Evolutionary conservation across 2,888 invertebrate genomes (phyloP).

Genomic region (Polyommatus iphigenia): DNA sequence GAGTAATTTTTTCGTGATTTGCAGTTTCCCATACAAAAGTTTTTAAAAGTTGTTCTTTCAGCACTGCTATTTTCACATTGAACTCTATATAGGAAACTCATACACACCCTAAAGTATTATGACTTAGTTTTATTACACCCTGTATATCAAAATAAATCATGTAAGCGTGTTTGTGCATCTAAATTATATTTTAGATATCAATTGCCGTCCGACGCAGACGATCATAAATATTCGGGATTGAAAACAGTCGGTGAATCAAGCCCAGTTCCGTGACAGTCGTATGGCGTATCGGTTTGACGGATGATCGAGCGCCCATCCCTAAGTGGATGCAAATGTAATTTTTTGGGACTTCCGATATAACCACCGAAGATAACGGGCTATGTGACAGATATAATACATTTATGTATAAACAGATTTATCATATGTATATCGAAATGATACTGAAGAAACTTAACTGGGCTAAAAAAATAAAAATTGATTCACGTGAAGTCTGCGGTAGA

Average conservation of each 20-base stretch:
- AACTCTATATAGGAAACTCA: background rate
- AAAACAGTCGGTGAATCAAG: constrained; percentile 20
- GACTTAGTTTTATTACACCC: too few relatives aligned
- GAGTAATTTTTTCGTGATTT: too few relatives aligned
- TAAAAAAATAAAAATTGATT: too few relatives aligned
- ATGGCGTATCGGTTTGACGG: constrained; percentile 18
- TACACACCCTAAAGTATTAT: background rate
- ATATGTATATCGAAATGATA: too few relatives aligned
- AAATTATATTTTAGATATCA: constrained; percentile 21
- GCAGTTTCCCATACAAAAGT: too few relatives aligned
- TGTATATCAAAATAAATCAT: too few relatives aligned
- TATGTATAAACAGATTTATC: too few relatives aligned
- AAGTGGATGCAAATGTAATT: constrained; percentile 1
- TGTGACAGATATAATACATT: too few relatives aligned
- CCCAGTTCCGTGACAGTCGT: background rate
- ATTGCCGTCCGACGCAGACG: background rate
- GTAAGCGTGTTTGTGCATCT: background rate
- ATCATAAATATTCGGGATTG: constrained; percentile 12
- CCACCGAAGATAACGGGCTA: background rate
- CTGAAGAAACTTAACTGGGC: too few relatives aligned
- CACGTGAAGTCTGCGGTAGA: too few relatives aligned
- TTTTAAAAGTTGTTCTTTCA: too few relatives aligned
- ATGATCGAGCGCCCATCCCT: background rate
- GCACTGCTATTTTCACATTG: too few relatives aligned
- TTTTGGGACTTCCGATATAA: background rate